Evolutionary conservation across 2,797 vertebrate species (phyloP).

Genomic region (Liasis olivaceus): DNA sequence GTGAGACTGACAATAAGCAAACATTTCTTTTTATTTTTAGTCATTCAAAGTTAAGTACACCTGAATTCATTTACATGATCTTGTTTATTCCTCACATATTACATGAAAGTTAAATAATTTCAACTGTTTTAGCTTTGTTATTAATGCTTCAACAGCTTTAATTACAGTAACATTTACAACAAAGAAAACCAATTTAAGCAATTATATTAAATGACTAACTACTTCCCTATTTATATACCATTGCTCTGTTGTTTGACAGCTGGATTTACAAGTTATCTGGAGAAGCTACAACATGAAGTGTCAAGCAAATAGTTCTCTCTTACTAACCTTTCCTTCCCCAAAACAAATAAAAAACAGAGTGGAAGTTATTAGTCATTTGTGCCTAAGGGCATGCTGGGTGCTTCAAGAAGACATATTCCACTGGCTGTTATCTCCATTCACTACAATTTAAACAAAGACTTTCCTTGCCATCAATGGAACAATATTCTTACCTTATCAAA

Average conservation of each 20-base stretch:
- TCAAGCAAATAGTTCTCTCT: background rate
- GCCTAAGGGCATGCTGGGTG: background rate
- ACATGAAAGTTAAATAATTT: background rate
- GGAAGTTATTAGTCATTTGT: background rate
- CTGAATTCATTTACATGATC: background rate
- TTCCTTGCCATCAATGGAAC: background rate
- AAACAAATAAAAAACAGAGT: background rate
- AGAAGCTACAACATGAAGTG: background rate
- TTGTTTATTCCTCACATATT: background rate
- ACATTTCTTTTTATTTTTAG: too few relatives aligned
- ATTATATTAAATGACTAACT: background rate
- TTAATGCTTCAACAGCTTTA: background rate
- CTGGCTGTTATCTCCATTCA: background rate
- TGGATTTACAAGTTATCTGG: background rate
- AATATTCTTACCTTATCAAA: background rate
- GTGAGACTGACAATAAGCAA: background rate
- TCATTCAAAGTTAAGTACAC: slow-evolving; percentile 12
- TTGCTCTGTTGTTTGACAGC: background rate
- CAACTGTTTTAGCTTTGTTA: background rate
- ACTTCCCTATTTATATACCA: background rate
- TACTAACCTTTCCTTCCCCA: background rate
- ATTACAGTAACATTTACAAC: background rate
- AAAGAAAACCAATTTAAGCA: background rate
- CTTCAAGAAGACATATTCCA: background rate
- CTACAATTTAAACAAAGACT: background rate